phyloP scores from a whole-genome alignment of 2,888 invertebrate species.

The Tupiocoris notatus region DNA sequence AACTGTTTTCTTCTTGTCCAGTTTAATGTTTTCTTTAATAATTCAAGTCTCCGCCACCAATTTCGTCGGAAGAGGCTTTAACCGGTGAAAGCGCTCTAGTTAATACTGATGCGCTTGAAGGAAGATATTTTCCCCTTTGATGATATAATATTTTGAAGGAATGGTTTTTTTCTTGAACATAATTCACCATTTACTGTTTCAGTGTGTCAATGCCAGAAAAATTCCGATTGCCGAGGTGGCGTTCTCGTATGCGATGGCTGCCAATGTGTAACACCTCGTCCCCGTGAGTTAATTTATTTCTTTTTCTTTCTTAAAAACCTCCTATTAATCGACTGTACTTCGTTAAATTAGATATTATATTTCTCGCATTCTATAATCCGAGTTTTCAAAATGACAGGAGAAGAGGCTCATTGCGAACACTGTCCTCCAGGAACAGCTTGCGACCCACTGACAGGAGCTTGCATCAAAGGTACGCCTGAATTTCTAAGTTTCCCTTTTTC shows the following conservation, averaged over 20 bases:
- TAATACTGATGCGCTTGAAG: too few relatives aligned
- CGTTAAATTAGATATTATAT: background rate
- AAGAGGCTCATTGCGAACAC: slow-evolving; percentile 60
- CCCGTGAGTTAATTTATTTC: slow-evolving; percentile 3
- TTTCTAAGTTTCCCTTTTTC: background rate
- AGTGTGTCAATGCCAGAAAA: slow-evolving; percentile 71
- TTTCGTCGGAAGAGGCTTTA: too few relatives aligned
- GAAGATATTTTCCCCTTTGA: too few relatives aligned
- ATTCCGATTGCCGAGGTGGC: slow-evolving; percentile 64
- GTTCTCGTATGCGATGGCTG: slow-evolving; percentile 67
- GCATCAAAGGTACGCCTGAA: slow-evolving; percentile 69
- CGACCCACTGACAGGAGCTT: slow-evolving; percentile 76
- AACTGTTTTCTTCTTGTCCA: slow-evolving; percentile 31
- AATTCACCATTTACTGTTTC: slow-evolving; percentile 47
- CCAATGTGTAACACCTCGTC: slow-evolving; percentile 58
- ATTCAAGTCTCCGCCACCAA: too few relatives aligned
- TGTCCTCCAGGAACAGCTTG: slow-evolving; percentile 77
- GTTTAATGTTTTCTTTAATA: slow-evolving; percentile 49
- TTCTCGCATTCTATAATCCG: background rate
- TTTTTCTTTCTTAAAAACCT: too few relatives aligned
- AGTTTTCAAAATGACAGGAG: background rate
- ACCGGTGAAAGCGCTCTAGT: too few relatives aligned
- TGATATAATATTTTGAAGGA: too few relatives aligned
- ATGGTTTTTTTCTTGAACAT: background rate
- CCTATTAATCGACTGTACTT: too few relatives aligned